Evolutionary conservation across 2,888 invertebrate genomes (phyloP).

Genomic region (Conomelus anceps): DNA sequence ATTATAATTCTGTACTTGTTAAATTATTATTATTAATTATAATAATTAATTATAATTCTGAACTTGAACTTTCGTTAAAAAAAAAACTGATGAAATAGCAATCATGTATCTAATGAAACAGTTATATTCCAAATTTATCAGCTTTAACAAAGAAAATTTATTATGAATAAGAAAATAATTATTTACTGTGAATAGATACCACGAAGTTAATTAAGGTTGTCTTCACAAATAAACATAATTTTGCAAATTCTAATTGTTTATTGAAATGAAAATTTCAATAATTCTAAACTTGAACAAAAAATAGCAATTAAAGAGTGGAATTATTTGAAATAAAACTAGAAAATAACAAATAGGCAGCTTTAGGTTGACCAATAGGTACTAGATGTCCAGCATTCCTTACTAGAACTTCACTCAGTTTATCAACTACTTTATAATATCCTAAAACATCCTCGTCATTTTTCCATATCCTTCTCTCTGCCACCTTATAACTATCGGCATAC

Average conservation of each 20-base stretch:
- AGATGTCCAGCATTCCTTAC: constrained; percentile 76
- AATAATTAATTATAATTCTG: no score
- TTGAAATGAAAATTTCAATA: no score
- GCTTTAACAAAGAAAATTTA: no score
- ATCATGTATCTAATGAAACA: no score
- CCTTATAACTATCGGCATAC: constrained; percentile 56
- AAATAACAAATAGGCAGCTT: constrained; percentile 68
- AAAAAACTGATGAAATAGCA: neutral
- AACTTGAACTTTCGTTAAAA: neutral
- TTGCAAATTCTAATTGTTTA: no score
- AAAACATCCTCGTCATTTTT: constrained; percentile 55
- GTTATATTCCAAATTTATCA: neutral
- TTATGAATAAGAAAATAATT: no score
- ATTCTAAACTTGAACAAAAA: no score
- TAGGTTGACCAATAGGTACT: constrained; percentile 72
- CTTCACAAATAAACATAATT: no score
- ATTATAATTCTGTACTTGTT: no score
- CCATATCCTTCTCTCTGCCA: constrained; percentile 62
- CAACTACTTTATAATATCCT: constrained; percentile 65
- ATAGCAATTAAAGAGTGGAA: neutral
- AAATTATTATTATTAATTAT: no score
- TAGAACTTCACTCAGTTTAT: constrained; percentile 64
- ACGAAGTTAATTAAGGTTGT: no score
- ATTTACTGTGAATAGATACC: no score
- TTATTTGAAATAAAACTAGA: neutral